Evolutionary conservation across 2,888 invertebrate species (phyloP).

Genomic region (Spatulosminthurus flaviceps): DNA sequence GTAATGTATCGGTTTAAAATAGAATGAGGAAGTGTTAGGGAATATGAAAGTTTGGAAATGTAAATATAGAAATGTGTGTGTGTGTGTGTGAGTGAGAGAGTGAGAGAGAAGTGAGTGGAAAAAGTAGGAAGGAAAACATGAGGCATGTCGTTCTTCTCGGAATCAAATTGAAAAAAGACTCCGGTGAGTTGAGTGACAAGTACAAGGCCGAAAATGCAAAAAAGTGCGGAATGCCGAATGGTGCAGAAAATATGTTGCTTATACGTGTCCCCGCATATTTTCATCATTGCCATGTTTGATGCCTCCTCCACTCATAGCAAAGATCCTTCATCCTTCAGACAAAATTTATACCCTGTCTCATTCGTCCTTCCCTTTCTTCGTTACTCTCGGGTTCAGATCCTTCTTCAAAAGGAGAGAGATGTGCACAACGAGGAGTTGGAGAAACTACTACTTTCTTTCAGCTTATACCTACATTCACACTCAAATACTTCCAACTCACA

Average conservation of each 20-base stretch:
- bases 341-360: slow-evolving; percentile 43
- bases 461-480: too few relatives aligned
- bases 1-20: too few relatives aligned
- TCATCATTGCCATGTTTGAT: slow-evolving; percentile 50
- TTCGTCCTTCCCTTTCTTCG: slow-evolving; percentile 20
- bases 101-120: not conserved
- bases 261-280: slow-evolving; percentile 54
- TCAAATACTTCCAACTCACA: too few relatives aligned
- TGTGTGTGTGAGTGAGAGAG: slow-evolving; percentile 1
- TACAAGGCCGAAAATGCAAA: slow-evolving; percentile 16
- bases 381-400: not conserved
- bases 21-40: too few relatives aligned
- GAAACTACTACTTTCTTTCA: too few relatives aligned
- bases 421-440: not conserved
- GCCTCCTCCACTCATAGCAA: slow-evolving; percentile 38
- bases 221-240: slow-evolving; percentile 33
- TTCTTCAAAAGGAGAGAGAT: not conserved
- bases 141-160: not conserved
- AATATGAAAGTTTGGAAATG: too few relatives aligned
- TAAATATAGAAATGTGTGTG: not conserved
- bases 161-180: not conserved
- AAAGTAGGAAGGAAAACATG: slow-evolving; percentile 27
- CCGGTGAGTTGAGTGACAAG: slow-evolving; percentile 39
- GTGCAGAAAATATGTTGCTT: slow-evolving; percentile 29
- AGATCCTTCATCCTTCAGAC: slow-evolving; percentile 39